Percentiles rank a stretch among this genome's conserved stretches.
Conservation (phyloP, 2,888 invertebrate species). For the Tipula unca region DNA sequence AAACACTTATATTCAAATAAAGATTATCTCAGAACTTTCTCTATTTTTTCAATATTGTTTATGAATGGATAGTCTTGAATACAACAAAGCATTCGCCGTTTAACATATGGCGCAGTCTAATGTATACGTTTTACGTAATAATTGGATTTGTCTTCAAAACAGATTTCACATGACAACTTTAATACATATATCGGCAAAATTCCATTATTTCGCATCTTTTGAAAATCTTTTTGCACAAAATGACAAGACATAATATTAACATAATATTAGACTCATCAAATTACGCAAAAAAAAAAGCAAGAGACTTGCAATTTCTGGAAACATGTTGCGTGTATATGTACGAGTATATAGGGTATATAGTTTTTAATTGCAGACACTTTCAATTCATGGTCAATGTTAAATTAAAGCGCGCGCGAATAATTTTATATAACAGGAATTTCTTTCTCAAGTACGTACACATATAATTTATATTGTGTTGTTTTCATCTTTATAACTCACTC, state of each 20-base stretch:
- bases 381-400: neutral
- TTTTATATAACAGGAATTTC: neutral
- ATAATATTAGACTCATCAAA: too few species aligned
- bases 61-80: neutral
- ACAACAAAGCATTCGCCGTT: neutral
- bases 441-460: neutral
- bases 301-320: neutral
- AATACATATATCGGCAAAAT: neutral
- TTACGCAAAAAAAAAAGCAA: too few species aligned
- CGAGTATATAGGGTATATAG: too few species aligned
- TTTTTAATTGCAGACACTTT: neutral
- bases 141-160: neutral
- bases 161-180: neutral
- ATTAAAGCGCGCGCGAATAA: neutral
- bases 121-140: neutral
- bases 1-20: neutral
- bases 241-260: neutral
- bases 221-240: neutral
- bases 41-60: neutral
- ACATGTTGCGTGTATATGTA: neutral
- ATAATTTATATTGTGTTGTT: neutral
- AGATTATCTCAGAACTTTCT: slow-evolving; percentile 14
- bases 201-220: neutral
- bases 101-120: neutral
- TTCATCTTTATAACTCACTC: neutral